A percentile compares a stretch with the other conserved stretches of the same genome.
These are phyloP conservation scores for Hemaris fuciformis DNA, from an alignment of 2,888 invertebrate species.

Conservation along the genomic window DNA sequence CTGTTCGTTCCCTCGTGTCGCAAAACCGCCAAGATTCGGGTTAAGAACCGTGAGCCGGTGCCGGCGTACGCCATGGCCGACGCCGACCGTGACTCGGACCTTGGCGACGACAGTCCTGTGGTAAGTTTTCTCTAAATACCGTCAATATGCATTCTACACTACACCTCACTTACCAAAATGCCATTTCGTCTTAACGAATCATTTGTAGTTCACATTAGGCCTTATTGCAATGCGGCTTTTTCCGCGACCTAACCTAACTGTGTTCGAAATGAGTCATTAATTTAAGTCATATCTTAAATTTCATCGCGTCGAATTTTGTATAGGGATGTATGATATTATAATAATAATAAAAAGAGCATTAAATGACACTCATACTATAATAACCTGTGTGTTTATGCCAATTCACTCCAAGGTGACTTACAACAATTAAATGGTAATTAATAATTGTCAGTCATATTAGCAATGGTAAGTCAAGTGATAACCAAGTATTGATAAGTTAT, in stretches of 20 bases:
- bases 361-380: not conserved
- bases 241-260: not conserved
- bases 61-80: slow-evolving; percentile 91
- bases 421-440: not conserved
- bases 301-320: too few species aligned
- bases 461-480: slow-evolving; percentile 15
- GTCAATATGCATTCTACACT: too few species aligned
- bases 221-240: not conserved
- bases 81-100: slow-evolving; percentile 86
- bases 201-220: not conserved
- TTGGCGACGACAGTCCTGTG: slow-evolving; percentile 88
- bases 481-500: slow-evolving; percentile 19
- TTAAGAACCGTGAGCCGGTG: slow-evolving; percentile 93
- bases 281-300: not conserved
- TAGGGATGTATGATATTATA: too few species aligned
- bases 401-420: not conserved
- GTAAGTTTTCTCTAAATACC: slow-evolving; percentile 77
- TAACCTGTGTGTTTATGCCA: not conserved
- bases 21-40: slow-evolving; percentile 89
- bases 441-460: not conserved
- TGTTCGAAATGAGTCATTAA: not conserved
- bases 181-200: too few species aligned
- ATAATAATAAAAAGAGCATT: too few species aligned
- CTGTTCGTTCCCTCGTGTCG: slow-evolving; percentile 54
- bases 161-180: not conserved